Conservation (phyloP, 1,140 invertebrate genomes). For the Trichogramma pretiosum region DNA sequence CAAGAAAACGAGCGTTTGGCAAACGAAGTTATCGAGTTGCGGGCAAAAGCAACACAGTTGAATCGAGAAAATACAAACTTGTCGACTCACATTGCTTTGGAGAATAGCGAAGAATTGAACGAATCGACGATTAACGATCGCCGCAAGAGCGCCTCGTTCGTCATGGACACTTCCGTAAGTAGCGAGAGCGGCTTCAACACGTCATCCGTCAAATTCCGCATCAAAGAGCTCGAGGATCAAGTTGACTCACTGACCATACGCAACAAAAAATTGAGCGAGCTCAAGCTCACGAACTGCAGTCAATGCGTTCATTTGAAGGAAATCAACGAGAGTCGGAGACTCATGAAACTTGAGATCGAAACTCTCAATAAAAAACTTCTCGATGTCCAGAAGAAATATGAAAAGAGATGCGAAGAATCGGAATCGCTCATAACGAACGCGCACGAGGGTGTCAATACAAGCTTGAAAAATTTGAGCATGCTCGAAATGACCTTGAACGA, state of each 20-base stretch:
- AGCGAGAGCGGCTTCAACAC: background rate
- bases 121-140: background rate
- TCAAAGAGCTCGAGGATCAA: slow-evolving; percentile 19
- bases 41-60: slow-evolving; percentile 6
- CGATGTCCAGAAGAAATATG: slow-evolving; percentile 27
- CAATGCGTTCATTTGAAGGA: slow-evolving; percentile 27
- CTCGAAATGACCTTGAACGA: slow-evolving; percentile 17
- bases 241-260: slow-evolving; percentile 18
- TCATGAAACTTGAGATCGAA: slow-evolving; percentile 29
- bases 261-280: slow-evolving; percentile 27
- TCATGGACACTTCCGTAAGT: background rate
- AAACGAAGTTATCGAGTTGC: slow-evolving; percentile 13
- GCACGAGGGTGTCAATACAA: slow-evolving; percentile 24
- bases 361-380: slow-evolving; percentile 23
- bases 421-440: slow-evolving; percentile 26
- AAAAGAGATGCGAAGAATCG: slow-evolving; percentile 22
- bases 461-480: slow-evolving; percentile 14
- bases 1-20: slow-evolving; percentile 10
- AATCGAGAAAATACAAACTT: slow-evolving; percentile 15
- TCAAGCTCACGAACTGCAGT: slow-evolving; percentile 26
- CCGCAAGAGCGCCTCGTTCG: background rate
- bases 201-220: slow-evolving; percentile 18
- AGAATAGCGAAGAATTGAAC: slow-evolving; percentile 9
- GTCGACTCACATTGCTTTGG: slow-evolving; percentile 12
- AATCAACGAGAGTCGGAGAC: slow-evolving; percentile 23